Evolutionary conservation across 2,113 vertebrate genomes (phyloP).

Genomic region (Brevimyrus niger): DNA sequence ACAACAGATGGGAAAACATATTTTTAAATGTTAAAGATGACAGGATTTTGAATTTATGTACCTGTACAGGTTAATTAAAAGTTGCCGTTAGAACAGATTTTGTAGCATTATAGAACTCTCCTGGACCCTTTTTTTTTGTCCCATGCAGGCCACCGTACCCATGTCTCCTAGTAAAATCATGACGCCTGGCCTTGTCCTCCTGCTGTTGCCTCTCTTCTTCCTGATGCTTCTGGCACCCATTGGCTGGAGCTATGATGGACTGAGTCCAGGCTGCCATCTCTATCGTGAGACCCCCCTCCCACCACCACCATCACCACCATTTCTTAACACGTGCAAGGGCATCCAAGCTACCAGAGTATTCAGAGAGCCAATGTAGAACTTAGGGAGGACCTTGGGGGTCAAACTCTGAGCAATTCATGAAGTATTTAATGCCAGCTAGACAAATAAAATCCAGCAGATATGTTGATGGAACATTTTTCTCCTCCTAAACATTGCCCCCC

Average conservation of each 20-base stretch:
- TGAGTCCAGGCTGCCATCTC: slow-evolving; percentile 69
- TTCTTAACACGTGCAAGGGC: background rate
- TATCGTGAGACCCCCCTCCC: slow-evolving; percentile 57
- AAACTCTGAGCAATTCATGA: background rate
- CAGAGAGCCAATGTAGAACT: background rate
- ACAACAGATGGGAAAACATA: background rate
- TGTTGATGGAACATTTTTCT: background rate
- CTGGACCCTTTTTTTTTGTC: slow-evolving; percentile 19
- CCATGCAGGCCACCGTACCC: slow-evolving; percentile 37
- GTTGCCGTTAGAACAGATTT: background rate
- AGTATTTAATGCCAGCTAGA: background rate
- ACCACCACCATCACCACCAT: background rate
- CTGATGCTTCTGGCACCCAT: slow-evolving; percentile 49
- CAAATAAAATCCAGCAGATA: background rate
- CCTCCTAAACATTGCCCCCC: background rate
- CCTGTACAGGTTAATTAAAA: background rate
- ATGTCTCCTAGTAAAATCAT: slow-evolving; percentile 50
- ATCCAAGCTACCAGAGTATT: background rate
- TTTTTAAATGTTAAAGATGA: background rate
- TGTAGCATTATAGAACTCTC: background rate
- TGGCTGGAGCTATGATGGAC: slow-evolving; percentile 43
- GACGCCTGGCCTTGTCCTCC: slow-evolving; percentile 45
- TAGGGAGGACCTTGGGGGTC: background rate
- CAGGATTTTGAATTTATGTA: background rate
- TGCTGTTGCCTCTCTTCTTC: slow-evolving; percentile 48